phyloP scores from a whole-genome alignment of 2,797 vertebrate genomes.

The Phataginus tetradactyla region DNA sequence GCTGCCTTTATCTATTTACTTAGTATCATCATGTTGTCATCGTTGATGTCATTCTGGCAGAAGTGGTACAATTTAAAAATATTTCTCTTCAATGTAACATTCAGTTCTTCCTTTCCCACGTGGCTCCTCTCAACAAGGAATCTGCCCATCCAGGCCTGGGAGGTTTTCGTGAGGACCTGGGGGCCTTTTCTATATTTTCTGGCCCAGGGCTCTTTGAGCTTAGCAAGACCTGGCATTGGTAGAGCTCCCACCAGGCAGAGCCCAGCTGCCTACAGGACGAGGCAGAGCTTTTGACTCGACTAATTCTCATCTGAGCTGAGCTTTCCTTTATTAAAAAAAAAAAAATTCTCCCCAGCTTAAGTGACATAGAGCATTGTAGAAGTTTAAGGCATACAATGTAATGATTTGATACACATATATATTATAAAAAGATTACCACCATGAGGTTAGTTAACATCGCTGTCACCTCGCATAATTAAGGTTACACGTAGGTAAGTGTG shows the following conservation, averaged over 20 bases:
- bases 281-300: neutral
- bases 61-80: neutral
- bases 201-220: neutral
- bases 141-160: neutral
- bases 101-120: neutral
- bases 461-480: neutral
- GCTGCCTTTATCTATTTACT: neutral
- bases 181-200: neutral
- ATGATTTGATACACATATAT: neutral
- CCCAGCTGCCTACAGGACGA: neutral
- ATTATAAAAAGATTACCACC: neutral
- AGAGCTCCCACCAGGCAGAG: neutral
- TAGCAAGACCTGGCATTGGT: neutral
- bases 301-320: neutral
- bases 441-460: neutral
- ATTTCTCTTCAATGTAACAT: neutral
- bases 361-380: neutral
- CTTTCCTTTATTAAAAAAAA: neutral
- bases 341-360: neutral
- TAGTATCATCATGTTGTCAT: neutral
- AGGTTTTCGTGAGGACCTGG: neutral
- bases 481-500: neutral
- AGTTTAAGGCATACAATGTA: neutral
- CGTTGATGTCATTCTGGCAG: neutral
- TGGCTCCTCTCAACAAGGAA: neutral